These are phyloP conservation scores for Turdus rufiventris DNA, from an alignment of 2,113 vertebrate genomes.

Conservation along the genomic window DNA sequence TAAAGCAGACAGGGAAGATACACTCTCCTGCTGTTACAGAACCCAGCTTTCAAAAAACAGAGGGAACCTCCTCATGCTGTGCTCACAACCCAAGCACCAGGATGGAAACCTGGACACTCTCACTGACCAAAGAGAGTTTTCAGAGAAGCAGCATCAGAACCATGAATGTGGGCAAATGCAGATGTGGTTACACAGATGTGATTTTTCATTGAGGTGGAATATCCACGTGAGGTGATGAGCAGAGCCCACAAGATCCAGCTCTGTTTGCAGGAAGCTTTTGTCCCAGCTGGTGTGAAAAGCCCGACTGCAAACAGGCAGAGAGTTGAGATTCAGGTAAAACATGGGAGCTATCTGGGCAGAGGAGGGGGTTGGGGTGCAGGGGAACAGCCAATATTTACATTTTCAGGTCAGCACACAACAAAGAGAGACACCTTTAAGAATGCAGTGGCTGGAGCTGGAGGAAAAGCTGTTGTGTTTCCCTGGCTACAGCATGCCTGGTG, in stretches of 20 bases:
- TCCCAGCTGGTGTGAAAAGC: not conserved
- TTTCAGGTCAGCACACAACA: not conserved
- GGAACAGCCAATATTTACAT: constrained; percentile 32
- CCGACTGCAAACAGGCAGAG: not conserved
- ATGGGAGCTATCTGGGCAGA: not conserved
- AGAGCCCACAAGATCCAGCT: not conserved
- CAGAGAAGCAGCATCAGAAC: not conserved
- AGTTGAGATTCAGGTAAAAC: not conserved
- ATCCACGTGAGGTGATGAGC: not conserved
- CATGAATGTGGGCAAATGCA: not conserved
- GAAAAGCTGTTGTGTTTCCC: constrained; percentile 52
- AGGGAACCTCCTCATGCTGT: fast-evolving
- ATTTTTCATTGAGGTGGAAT: not conserved
- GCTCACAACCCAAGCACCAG: not conserved
- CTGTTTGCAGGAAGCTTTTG: not conserved
- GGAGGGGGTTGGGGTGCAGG: not conserved
- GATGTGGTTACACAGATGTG: too few species aligned
- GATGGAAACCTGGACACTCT: not conserved
- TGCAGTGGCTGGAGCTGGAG: not conserved
- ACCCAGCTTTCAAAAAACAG: not conserved
- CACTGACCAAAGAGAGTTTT: not conserved
- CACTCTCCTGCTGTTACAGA: not conserved
- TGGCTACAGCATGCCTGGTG: constrained; percentile 45
- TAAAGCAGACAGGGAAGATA: not conserved
- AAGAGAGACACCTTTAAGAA: constrained; percentile 16